Base-by-base conservation (phyloP, 2,113 vertebrate species). In the Lagopus muta region DNA sequence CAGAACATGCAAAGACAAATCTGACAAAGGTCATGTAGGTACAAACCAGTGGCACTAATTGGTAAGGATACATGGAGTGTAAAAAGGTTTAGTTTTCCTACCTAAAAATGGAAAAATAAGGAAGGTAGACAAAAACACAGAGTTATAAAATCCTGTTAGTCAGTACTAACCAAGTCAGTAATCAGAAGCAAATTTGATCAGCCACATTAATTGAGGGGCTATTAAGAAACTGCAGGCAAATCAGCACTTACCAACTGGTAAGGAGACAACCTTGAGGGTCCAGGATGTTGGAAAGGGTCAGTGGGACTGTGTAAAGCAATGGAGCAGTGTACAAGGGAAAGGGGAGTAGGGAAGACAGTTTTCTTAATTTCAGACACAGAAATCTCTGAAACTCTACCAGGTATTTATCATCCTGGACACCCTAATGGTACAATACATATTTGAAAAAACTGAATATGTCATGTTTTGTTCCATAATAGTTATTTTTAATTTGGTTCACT, bases 291-390 rank as follows among this genome's bases (percentile, higher is more conserved):
- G 28, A 78, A 6, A 4, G 3, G 6, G 8, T 36, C 2, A 0
- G 40, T 24, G 13, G 25, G 28, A 71, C 36, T 48, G 40, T 32
- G 57, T 6, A 58, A 86, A 24, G 11, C 20, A 15, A 20, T 40
- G 30, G n/a, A 42, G 22, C 14, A 64, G 13, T 12, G 14, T 27
- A 25, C 5, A 40, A 13, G 22, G 24, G 4, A n/a, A 70, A 13
- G 9, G 7, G 12, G 3, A 62, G 4, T 11, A 50, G 20, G 5
- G 42, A 2, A 11, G 14, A 6, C 0, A 1, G 0, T 2, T 4
- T 38, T 67, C 43, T 81, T 80, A 24, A 86, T 65, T 83, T 86
- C n/a, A 52, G 45, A 27, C 34, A 66, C 36, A 45, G 7, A 58
- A 77, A 65, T n/a, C 34, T 54, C 14, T 66, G 55, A 70, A 66